A percentile compares a stretch with the other conserved stretches of the same genome.
These are phyloP conservation scores for Oxyura jamaicensis DNA, from an alignment of 2,113 vertebrate genomes.

Conservation along the genomic window DNA sequence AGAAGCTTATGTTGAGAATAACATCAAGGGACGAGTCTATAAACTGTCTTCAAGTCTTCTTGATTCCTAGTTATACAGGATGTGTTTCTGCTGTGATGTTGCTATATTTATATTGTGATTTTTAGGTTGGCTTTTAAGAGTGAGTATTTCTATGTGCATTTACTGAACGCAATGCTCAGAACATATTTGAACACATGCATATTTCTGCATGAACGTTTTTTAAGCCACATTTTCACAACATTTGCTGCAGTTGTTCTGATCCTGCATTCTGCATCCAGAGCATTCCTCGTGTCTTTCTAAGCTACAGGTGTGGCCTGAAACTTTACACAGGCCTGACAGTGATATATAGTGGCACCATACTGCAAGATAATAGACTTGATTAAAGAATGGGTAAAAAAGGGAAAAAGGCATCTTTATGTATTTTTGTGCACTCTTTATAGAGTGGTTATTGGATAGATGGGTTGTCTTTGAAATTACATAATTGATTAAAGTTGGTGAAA, in stretches of 20 bases:
- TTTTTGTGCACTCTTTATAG: not conserved
- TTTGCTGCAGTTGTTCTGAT: not conserved
- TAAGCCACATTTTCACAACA: not conserved
- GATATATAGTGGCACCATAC: not conserved
- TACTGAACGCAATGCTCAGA: not conserved
- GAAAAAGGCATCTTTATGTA: not conserved
- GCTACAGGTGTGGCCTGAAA: not conserved
- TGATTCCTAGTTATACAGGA: constrained; percentile 16
- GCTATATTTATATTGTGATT: not conserved
- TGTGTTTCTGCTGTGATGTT: constrained; percentile 26
- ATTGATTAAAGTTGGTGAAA: not conserved
- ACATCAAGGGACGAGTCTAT: constrained; percentile 1
- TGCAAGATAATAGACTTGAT: not conserved
- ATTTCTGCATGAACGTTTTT: not conserved
- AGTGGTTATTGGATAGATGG: not conserved
- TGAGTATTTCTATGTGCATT: not conserved
- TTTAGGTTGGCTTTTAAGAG: not conserved
- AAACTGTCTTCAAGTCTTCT: constrained; percentile 17
- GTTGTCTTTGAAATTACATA: not conserved
- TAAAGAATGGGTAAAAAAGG: not conserved
- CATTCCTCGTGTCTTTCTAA: not conserved
- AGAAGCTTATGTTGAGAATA: not conserved
- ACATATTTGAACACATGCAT: not conserved
- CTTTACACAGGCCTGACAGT: not conserved
- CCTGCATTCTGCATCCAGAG: not conserved